These are phyloP conservation scores for Hestina assimilis DNA, from an alignment of 1,140 invertebrate species.

Conservation along the genomic window DNA sequence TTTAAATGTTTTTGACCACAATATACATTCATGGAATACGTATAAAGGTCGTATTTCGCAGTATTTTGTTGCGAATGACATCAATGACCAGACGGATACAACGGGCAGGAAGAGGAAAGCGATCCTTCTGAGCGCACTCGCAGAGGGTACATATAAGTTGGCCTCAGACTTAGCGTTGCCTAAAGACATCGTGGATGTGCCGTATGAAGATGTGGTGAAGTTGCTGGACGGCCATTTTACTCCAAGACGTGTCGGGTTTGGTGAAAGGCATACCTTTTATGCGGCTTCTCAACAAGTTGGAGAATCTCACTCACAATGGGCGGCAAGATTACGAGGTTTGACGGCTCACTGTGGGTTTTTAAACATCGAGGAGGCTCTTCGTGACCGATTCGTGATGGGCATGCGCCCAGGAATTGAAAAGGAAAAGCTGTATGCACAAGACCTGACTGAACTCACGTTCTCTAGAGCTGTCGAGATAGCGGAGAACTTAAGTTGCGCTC, in stretches of 20 bases:
- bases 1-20: no score
- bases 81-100: no score
- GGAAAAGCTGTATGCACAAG: slow-evolving; percentile 30
- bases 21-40: no score
- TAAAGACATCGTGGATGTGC: slow-evolving; percentile 28
- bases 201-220: slow-evolving; percentile 28
- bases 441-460: slow-evolving; percentile 13
- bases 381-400: slow-evolving; percentile 25
- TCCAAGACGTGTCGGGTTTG: slow-evolving; percentile 32
- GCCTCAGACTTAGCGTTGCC: slow-evolving; percentile 32
- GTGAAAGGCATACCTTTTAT: slow-evolving; percentile 37
- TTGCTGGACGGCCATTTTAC: slow-evolving; percentile 36
- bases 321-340: slow-evolving; percentile 33
- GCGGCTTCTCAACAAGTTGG: slow-evolving; percentile 23
- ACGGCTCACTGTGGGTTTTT: slow-evolving; percentile 6
- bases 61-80: no score
- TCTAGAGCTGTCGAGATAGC: slow-evolving; percentile 16
- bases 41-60: no score
- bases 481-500: not conserved
- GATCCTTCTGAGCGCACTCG: slow-evolving; percentile 30
- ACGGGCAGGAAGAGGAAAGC: slow-evolving; percentile 27
- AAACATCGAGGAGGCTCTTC: slow-evolving; percentile 21
- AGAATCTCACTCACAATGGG: slow-evolving; percentile 34
- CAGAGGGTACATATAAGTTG: slow-evolving; percentile 32
- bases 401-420: slow-evolving; percentile 23